Percentiles rank a stretch among this genome's conserved stretches.
phyloP scores from a whole-genome alignment of 2,113 vertebrate species.

The Empidonax traillii region DNA sequence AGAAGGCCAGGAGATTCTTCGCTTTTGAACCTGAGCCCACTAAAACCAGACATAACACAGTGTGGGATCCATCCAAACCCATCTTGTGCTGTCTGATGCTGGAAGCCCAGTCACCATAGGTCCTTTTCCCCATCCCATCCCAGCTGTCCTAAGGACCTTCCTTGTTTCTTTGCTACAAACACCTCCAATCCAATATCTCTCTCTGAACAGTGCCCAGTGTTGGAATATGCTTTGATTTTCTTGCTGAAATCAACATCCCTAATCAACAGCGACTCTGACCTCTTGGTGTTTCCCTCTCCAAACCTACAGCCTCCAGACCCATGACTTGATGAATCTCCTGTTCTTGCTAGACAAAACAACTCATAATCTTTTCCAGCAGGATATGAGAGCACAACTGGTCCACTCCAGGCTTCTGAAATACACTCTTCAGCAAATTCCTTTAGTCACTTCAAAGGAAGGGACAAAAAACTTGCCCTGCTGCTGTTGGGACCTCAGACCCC shows the following conservation, averaged over 20 bases:
- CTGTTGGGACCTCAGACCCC: neutral
- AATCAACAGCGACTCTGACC: neutral
- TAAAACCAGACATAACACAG: neutral
- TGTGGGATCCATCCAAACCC: neutral
- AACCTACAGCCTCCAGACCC: neutral
- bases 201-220: neutral
- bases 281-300: neutral
- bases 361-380: neutral
- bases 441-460: neutral
- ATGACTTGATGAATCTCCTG: neutral
- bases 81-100: neutral
- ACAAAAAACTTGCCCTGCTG: neutral
- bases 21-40: neutral
- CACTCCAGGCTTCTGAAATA: neutral
- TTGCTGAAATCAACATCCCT: neutral
- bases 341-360: neutral
- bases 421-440: neutral
- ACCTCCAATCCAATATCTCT: fast-evolving
- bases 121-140: neutral
- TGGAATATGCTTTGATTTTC: neutral
- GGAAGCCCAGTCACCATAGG: neutral
- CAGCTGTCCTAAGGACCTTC: neutral
- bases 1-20: neutral
- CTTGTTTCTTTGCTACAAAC: neutral
- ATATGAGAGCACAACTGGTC: neutral